These are phyloP conservation scores for Noctilio leporinus DNA, from an alignment of 2,113 vertebrate genomes.

Conservation along the genomic window DNA sequence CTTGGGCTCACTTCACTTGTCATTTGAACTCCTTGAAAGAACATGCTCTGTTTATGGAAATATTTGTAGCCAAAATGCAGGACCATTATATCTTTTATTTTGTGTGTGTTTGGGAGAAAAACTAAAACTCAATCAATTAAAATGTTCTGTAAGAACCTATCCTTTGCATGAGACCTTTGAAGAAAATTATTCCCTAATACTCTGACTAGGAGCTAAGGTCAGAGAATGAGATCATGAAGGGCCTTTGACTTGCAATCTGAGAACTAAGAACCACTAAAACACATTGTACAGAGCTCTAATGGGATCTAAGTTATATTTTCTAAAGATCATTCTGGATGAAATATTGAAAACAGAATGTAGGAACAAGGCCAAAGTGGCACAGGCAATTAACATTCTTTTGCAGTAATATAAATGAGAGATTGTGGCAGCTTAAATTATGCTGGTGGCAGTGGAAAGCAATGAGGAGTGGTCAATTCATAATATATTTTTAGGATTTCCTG, in stretches of 20 bases:
- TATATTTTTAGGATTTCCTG: not conserved
- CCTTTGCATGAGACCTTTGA: not conserved
- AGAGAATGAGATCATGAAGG: conserved; percentile 11
- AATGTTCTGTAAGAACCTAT: conserved; percentile 33
- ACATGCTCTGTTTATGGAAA: conserved; percentile 50
- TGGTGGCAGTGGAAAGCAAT: not conserved
- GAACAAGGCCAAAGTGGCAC: not conserved
- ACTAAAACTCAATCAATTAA: conserved; percentile 30
- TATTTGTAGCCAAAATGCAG: conserved; percentile 37
- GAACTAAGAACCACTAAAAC: not conserved
- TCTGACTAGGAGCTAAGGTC: not conserved
- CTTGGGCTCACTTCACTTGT: conserved; percentile 38
- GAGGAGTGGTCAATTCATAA: not conserved
- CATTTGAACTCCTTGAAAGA: conserved; percentile 50
- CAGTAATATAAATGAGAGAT: not conserved
- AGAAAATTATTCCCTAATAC: conserved; percentile 31
- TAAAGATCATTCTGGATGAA: not conserved
- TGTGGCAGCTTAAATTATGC: not conserved
- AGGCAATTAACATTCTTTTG: not conserved
- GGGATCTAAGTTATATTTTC: not conserved
- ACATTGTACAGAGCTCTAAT: not conserved
- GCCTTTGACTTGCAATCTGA: not conserved
- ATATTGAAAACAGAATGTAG: not conserved
- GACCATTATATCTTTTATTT: conserved; percentile 48
- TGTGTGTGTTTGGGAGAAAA: conserved; percentile 1